Percentiles rank a stretch among this genome's conserved stretches.
Conservation (phyloP, 2,888 invertebrate species). For the Leistus spinibarbis region DNA sequence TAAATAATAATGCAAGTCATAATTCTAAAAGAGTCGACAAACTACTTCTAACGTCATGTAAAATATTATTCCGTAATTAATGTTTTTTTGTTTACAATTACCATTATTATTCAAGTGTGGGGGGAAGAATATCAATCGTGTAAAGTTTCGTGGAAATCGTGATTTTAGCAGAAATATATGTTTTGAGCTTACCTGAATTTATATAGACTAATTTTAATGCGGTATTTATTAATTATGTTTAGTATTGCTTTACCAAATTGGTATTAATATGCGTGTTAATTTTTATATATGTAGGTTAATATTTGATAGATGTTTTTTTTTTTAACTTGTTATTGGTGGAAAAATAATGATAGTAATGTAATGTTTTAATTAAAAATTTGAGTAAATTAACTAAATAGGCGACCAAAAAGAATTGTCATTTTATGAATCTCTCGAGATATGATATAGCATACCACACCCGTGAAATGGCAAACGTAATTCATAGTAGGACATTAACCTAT, state of each 20-base stretch:
- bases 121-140: no score
- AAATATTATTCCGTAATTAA: background rate
- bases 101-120: no score
- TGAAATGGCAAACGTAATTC: conserved; percentile 1
- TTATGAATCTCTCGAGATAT: background rate
- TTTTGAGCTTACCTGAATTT: no score
- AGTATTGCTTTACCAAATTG: background rate
- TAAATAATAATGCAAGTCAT: conserved; percentile 11
- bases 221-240: no score
- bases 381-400: background rate
- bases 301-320: background rate
- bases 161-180: background rate
- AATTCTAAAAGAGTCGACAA: background rate
- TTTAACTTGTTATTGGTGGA: background rate
- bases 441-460: background rate
- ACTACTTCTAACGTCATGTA: background rate
- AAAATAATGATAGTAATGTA: background rate
- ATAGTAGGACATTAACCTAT: conserved; percentile 4
- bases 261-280: background rate
- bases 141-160: background rate
- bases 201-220: no score
- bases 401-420: background rate
- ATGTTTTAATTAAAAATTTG: background rate
- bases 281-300: background rate
- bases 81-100: background rate